Conservation (phyloP, 2,797 vertebrate species). For the Podarcis siculus region DNA sequence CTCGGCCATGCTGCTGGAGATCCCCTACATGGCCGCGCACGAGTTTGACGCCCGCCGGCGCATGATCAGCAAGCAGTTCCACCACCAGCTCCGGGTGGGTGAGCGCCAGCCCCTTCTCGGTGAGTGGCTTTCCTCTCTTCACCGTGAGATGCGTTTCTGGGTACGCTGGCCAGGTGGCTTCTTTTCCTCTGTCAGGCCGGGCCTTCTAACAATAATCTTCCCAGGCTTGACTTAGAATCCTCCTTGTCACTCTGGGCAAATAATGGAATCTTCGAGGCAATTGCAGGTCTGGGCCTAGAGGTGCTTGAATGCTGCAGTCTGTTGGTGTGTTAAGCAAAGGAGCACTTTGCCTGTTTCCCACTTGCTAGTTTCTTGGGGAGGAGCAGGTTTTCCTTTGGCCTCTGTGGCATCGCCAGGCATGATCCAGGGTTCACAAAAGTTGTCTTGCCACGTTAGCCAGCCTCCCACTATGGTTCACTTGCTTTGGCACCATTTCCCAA, state of each 20-base stretch:
- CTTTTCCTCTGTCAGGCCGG: no score
- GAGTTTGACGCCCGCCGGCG: conserved; percentile 91
- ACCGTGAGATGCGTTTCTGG: no score
- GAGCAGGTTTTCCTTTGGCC: neutral
- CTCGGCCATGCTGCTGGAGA: conserved; percentile 92
- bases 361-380: neutral
- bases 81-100: conserved; percentile 92
- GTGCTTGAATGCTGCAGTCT: no score
- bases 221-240: neutral
- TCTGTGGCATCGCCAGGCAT: neutral
- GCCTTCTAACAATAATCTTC: no score
- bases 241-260: no score
- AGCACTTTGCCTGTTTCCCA: neutral
- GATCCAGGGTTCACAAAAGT: neutral
- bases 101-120: conserved; percentile 89
- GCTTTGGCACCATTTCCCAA: neutral
- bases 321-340: neutral
- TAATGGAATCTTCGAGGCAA: neutral
- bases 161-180: neutral
- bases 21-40: conserved; percentile 94
- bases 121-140: conserved; percentile 54
- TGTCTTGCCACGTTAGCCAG: neutral
- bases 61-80: conserved; percentile 98
- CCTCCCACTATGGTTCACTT: neutral
- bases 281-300: neutral